Percentiles rank a stretch among this genome's conserved stretches.
These are phyloP conservation scores for Trogon melanurus DNA, from an alignment of 2,113 vertebrate genomes.

Conservation along the genomic window DNA sequence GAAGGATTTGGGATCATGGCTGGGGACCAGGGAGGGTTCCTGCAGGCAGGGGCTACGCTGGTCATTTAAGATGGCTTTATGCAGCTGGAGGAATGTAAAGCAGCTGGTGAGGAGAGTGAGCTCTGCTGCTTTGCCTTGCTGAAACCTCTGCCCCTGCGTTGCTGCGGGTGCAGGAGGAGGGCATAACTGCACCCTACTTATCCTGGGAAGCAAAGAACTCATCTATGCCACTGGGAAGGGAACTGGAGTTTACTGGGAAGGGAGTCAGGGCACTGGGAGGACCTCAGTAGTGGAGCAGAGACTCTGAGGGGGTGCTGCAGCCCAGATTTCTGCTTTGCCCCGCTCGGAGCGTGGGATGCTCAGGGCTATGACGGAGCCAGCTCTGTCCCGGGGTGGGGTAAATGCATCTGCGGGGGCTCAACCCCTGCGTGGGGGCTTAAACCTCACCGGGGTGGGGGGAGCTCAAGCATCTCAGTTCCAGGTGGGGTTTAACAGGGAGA, in stretches of 20 bases:
- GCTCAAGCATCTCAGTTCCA: not conserved
- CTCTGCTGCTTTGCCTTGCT: fast-evolving
- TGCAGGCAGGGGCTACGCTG: not conserved
- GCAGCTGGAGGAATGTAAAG: not conserved
- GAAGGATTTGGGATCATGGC: not conserved
- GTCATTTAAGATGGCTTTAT: not conserved
- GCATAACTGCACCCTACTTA: not conserved
- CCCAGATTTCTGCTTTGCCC: not conserved
- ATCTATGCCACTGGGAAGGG: not conserved
- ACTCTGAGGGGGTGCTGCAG: not conserved
- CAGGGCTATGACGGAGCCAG: not conserved
- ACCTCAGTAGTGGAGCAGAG: not conserved
- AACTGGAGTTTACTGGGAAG: not conserved
- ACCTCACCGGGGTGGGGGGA: not conserved
- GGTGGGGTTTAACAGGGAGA: not conserved
- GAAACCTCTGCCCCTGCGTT: not conserved
- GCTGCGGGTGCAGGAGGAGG: not conserved
- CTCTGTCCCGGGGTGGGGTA: fast-evolving
- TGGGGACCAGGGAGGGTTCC: fast-evolving
- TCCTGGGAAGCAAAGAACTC: not conserved
- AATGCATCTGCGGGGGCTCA: not conserved
- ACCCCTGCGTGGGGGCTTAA: not conserved
- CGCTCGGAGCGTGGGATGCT: not conserved
- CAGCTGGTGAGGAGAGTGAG: not conserved
- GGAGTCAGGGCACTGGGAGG: not conserved